Conservation (phyloP, 2,888 invertebrate species). For the Apoda limacodes region DNA sequence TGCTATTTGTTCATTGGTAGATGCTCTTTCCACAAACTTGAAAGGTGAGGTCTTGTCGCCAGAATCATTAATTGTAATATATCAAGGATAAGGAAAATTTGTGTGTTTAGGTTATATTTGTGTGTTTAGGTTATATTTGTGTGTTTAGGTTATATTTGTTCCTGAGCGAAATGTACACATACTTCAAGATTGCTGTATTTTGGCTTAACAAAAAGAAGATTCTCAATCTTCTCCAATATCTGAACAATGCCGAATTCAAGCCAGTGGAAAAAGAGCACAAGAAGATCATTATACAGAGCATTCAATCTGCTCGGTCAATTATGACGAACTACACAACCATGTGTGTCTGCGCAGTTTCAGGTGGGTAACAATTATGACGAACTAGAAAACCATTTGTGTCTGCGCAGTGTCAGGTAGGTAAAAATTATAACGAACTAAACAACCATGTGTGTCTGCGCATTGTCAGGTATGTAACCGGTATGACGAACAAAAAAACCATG, state of each 20-base stretch:
- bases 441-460: conserved; percentile 57
- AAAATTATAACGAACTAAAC: conserved; percentile 55
- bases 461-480: conserved; percentile 49
- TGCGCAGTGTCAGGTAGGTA: conserved; percentile 54
- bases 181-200: conserved; percentile 56
- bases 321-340: conserved; percentile 57
- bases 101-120: too few species aligned
- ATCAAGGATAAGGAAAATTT: too few species aligned
- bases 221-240: conserved; percentile 40
- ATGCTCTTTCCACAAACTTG: too few species aligned
- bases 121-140: too few species aligned
- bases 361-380: conserved; percentile 51
- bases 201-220: conserved; percentile 56
- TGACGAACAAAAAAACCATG: conserved; percentile 55
- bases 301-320: conserved; percentile 47
- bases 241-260: conserved; percentile 49
- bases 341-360: conserved; percentile 59
- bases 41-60: too few species aligned
- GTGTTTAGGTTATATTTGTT: conserved; percentile 62
- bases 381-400: conserved; percentile 56
- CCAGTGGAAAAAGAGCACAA: conserved; percentile 49
- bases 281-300: conserved; percentile 44
- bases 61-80: too few species aligned
- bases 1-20: too few species aligned
- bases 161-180: conserved; percentile 63